Evolutionary conservation across 2,888 invertebrate species (phyloP), one percentile per base, ranked within the genome.

Genomic region (Odontomyia ornata): DNA sequence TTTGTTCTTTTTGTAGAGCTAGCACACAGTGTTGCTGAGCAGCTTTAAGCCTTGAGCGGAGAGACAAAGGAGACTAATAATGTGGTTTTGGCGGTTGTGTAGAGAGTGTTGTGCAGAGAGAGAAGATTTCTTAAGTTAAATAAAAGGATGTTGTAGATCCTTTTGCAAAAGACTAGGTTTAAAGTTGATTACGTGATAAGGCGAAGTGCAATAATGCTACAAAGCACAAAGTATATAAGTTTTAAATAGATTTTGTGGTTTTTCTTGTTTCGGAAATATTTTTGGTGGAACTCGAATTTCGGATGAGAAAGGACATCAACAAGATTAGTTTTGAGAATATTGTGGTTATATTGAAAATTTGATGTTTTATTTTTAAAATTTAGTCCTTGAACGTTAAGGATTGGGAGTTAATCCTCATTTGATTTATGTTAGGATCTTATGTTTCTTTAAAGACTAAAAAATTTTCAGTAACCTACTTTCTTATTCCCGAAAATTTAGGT

Each of bases 11-110:
- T 9, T 36, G 36, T 9, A n/a, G n/a, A 23, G 23, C 60, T 11
- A 21, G 60, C n/a, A 23, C 28, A 64, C 27, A 27, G 43, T 52
- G 52, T 2, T 52, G 52, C 18, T 52, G 3, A 36, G 36, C 9
- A 36, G 9, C 5, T 36, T 5, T 36, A 36, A 36, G 36, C 9
- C 9, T 36, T 36, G 36, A 36, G 9, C 36, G 36, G 36, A 36
- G 36, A 36, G 52, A 52, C 52, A 65, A 65, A 65, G 65, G 36
- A 36, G 15, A 62, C 65, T 65, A 27, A 65, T 65, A 65, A 65
- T 65, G 65, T 65, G 65, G 65, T 65, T 65, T 65, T 21, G 36
- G 65, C 36, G 65, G 65, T 36, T 36, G 36, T 36, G 9, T 9
- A 36, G n/a, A n/a, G n/a, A n/a, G n/a, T n/a, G n/a, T n/a, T n/a